phyloP scores from a whole-genome alignment of 2,797 vertebrate genomes.

The Galagoides demidoff region DNA sequence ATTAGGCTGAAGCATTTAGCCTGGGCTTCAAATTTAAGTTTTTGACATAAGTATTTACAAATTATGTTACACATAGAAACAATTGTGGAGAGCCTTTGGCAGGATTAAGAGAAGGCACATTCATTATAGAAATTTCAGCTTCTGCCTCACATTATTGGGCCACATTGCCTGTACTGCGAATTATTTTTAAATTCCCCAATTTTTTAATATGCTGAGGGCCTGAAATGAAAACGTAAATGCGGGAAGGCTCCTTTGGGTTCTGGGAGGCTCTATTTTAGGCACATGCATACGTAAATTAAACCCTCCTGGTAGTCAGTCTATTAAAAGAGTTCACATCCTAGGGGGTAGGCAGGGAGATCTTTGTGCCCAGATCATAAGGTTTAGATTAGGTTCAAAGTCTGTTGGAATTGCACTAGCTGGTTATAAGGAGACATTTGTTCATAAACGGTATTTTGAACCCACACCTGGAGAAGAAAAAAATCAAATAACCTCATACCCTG shows the following conservation, averaged over 20 bases:
- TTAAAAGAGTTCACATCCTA: background rate
- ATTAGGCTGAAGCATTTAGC: background rate
- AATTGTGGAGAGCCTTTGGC: background rate
- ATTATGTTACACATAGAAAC: slow-evolving; percentile 25
- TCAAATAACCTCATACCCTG: background rate
- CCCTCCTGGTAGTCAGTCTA: background rate
- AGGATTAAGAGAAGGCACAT: slow-evolving; percentile 29
- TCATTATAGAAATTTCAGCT: slow-evolving; percentile 1
- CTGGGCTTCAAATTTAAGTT: slow-evolving; percentile 43
- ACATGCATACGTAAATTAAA: background rate
- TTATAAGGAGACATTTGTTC: background rate
- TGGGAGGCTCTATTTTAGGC: background rate
- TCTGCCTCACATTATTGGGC: slow-evolving; percentile 32
- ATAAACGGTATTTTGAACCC: slow-evolving; percentile 29
- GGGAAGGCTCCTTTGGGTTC: background rate
- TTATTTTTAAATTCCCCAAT: slow-evolving; percentile 6
- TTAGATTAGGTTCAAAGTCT: background rate
- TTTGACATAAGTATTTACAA: slow-evolving; percentile 10
- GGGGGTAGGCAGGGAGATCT: background rate
- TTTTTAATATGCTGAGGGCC: slow-evolving; percentile 45
- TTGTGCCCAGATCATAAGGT: background rate
- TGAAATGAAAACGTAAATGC: background rate
- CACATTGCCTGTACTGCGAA: slow-evolving; percentile 41
- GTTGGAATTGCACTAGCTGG: background rate
- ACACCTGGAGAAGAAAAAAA: background rate